Base-by-base conservation (phyloP, 2,113 vertebrate species). In the Plecotus auritus region DNA sequence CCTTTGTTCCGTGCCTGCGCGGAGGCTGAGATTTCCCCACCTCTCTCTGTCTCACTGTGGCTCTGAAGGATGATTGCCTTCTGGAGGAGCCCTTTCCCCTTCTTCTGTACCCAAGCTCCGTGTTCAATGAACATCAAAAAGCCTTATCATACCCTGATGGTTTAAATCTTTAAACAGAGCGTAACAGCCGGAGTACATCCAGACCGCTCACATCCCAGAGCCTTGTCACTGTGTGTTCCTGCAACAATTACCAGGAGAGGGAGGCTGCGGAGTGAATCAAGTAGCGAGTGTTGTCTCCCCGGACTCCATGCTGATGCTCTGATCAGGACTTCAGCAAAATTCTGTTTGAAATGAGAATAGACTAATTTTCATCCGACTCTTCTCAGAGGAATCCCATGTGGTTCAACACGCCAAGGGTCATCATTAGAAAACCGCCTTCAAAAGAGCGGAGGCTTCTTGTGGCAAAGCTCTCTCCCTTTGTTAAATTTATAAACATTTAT, bases 331-430 rank as follows among this genome's bases (percentile, higher is more conserved):
- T 98, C 98, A 99, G 98, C 98, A 98, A 98, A 99, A 99, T 99
- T 99, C 99, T 99, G 99, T 99, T 99, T 99, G 99, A 99, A 99
- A 99, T 99, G 99, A 99, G 99, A 99, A 99, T 99, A 99, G 99
- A 99, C 99, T 99, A 98, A 99, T 99, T 99, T 99, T 99, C 99
- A 99, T 99, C 99, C 98, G 99, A 98, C 99, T 99, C 98, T 98
- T 99, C 99, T 99, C 98, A 61, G 98, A 98, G 99, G 98, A 98
- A 98, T 99, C 99, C 99, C 99, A 99, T 98, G 99, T 99, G 99
- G 98, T 98, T 98, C 98, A 98, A 98, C 98, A 99, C 99, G 99
- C 99, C 99, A 99, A 99, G 99, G 99, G 99, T 99, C 99, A 99
- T 99, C 99, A 99, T 99, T 99, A 99, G 99, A 99, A 99, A 99